These are phyloP conservation scores for Leptinotarsa texana DNA, from an alignment of 1,140 invertebrate species.

Conservation along the genomic window DNA sequence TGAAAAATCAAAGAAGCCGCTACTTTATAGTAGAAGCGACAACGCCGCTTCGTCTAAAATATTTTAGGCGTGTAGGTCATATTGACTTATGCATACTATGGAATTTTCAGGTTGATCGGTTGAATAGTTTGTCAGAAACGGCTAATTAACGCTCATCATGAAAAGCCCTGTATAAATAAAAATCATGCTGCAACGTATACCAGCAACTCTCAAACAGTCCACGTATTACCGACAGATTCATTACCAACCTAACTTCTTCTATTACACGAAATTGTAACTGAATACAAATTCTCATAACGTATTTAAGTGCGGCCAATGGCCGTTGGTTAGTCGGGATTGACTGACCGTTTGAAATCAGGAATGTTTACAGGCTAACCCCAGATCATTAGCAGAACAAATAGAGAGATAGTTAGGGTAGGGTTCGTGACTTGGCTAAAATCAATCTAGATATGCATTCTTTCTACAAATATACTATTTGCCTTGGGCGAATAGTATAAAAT, in stretches of 20 bases:
- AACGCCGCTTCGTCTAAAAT: no score
- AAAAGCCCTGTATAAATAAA: no score
- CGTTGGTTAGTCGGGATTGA: not conserved
- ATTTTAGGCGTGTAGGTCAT: no score
- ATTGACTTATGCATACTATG: no score
- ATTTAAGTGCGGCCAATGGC: not conserved
- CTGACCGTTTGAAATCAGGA: slow-evolving; percentile 18
- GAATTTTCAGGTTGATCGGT: no score
- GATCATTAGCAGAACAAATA: slow-evolving; percentile 29
- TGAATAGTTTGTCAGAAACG: no score
- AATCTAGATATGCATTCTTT: slow-evolving; percentile 8
- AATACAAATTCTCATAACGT: slow-evolving; percentile 13
- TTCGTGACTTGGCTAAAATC: slow-evolving; percentile 28
- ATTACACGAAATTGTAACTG: slow-evolving; percentile 13
- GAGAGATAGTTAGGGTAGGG: slow-evolving; percentile 17
- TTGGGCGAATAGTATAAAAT: no score
- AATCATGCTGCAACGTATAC: not conserved
- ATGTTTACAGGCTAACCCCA: slow-evolving; percentile 19
- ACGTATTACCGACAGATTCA: not conserved
- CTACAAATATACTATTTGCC: slow-evolving; percentile 15
- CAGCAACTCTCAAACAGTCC: not conserved
- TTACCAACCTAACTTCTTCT: slow-evolving; percentile 11
- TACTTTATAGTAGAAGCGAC: no score
- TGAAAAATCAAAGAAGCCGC: no score
- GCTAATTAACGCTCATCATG: no score